These are phyloP conservation scores for Chaetodon auriga DNA, from an alignment of 2,113 vertebrate genomes.

Conservation along the genomic window DNA sequence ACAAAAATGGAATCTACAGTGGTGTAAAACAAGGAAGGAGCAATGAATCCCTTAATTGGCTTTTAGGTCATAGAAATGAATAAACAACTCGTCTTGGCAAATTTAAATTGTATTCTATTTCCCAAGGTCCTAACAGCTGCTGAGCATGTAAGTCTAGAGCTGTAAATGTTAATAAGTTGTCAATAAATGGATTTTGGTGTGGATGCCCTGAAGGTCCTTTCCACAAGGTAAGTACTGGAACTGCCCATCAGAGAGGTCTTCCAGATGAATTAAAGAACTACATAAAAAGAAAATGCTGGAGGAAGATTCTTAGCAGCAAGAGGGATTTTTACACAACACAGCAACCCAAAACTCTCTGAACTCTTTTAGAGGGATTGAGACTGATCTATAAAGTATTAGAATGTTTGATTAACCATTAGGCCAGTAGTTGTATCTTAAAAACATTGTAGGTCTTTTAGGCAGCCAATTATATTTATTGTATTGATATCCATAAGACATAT, in stretches of 20 bases:
- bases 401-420: too few species aligned
- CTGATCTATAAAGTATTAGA: too few species aligned
- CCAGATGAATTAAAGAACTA: slow-evolving; percentile 7
- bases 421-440: too few species aligned
- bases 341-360: too few species aligned
- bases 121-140: slow-evolving; percentile 15
- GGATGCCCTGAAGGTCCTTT: slow-evolving; percentile 24
- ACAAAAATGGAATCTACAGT: not conserved
- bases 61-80: slow-evolving; percentile 17
- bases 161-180: slow-evolving; percentile 45
- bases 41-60: not conserved
- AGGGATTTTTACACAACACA: too few species aligned
- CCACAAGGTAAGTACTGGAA: slow-evolving; percentile 21
- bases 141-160: slow-evolving; percentile 32
- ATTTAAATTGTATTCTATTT: slow-evolving; percentile 19
- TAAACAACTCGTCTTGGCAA: slow-evolving; percentile 1
- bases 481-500: too few species aligned
- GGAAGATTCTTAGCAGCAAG: not conserved
- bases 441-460: too few species aligned
- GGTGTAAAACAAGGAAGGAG: not conserved
- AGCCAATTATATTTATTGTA: too few species aligned
- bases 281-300: not conserved
- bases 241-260: not conserved
- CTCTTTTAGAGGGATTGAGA: too few species aligned
- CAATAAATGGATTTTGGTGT: slow-evolving; percentile 46